Conservation (phyloP, 2,888 invertebrate genomes). For the Ophion slaviceki region DNA sequence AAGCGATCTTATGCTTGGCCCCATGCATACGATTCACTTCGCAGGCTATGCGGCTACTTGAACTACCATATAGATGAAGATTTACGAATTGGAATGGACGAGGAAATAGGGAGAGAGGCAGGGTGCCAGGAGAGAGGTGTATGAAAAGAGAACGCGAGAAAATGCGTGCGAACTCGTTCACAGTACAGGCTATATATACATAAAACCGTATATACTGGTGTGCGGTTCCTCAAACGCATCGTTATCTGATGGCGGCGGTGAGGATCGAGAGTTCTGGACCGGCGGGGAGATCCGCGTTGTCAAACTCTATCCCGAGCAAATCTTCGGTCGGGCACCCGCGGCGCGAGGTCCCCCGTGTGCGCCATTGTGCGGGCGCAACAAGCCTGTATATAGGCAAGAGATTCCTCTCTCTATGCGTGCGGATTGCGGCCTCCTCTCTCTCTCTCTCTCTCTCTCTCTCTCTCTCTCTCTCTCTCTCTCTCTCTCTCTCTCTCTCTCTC, state of each 20-base stretch:
- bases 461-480: too few species aligned
- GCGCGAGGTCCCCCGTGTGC: slow-evolving; percentile 74
- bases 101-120: slow-evolving; percentile 13
- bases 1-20: slow-evolving; percentile 11
- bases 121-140: slow-evolving; percentile 36
- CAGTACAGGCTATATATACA: slow-evolving; percentile 30
- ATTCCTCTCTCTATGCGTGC: slow-evolving; percentile 66
- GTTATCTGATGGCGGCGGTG: slow-evolving; percentile 69
- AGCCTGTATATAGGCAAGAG: slow-evolving; percentile 58
- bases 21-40: slow-evolving; percentile 3
- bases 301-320: slow-evolving; percentile 82
- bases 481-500: slow-evolving; percentile 50
- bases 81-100: slow-evolving; percentile 53
- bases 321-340: slow-evolving; percentile 78
- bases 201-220: slow-evolving; percentile 41
- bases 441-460: too few species aligned
- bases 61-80: slow-evolving; percentile 38
- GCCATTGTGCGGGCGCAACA: slow-evolving; percentile 76
- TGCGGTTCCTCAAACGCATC: slow-evolving; percentile 72
- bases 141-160: slow-evolving; percentile 67
- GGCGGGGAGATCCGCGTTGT: slow-evolving; percentile 79
- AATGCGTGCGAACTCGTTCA: slow-evolving; percentile 76
- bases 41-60: background rate
- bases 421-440: slow-evolving; percentile 36
- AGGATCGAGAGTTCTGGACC: slow-evolving; percentile 61